phyloP scores from a whole-genome alignment of 2,888 invertebrate species.

The Eristalinus sepulchralis region DNA sequence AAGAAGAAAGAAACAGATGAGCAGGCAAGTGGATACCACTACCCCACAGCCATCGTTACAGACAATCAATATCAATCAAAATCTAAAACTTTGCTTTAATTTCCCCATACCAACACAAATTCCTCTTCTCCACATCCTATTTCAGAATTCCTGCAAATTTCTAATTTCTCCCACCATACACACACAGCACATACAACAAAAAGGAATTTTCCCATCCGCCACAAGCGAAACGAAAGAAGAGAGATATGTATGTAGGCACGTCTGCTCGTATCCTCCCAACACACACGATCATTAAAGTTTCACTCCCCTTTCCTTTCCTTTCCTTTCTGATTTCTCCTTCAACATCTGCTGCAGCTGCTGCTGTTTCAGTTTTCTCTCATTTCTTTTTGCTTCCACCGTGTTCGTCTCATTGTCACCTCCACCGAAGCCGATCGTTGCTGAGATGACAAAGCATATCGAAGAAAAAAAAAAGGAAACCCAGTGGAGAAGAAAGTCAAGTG shows the following conservation, averaged over 20 bases:
- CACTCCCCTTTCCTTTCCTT: neutral
- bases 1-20: too few species aligned
- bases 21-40: too few species aligned
- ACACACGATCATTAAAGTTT: slow-evolving; percentile 5
- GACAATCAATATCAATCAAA: too few species aligned
- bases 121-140: neutral
- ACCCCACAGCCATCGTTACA: too few species aligned
- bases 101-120: too few species aligned
- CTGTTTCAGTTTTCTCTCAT: neutral
- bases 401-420: neutral
- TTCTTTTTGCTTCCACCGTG: neutral
- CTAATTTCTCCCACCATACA: neutral
- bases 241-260: neutral
- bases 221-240: neutral
- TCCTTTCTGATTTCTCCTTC: neutral
- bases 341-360: neutral
- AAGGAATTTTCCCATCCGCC: neutral
- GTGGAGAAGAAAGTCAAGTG: neutral
- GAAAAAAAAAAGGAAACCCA: neutral
- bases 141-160: neutral
- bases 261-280: neutral
- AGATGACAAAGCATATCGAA: neutral
- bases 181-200: neutral
- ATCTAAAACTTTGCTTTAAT: too few species aligned
- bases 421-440: neutral